Percentiles rank a stretch among this genome's conserved stretches.
Conservation (phyloP, 2,888 invertebrate species). For the Eledone cirrhosa region DNA sequence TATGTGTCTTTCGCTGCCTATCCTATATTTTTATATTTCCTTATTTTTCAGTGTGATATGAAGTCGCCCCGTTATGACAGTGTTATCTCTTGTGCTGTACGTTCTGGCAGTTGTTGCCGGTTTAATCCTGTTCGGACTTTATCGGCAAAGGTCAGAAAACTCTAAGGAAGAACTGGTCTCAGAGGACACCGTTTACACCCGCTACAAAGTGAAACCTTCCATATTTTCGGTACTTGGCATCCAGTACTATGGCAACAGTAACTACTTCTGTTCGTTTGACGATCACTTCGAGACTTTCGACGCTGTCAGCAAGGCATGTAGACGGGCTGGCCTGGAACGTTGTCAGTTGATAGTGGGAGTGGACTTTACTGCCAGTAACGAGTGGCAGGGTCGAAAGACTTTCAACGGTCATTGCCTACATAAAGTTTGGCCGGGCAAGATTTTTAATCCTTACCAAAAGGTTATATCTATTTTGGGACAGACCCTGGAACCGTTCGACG, state of each 20-base stretch:
- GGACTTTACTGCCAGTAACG: conserved; percentile 71
- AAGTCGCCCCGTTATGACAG: conserved; percentile 39
- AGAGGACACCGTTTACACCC: conserved; percentile 33
- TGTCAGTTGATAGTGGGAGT: conserved; percentile 70
- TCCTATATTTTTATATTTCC: conserved; percentile 29
- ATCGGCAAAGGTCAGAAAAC: conserved; percentile 43
- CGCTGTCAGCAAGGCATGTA: conserved; percentile 66
- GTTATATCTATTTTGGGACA: conserved; percentile 63
- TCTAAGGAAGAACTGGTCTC: conserved; percentile 33
- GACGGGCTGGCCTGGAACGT: conserved; percentile 67
- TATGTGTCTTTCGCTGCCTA: not conserved
- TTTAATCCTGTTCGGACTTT: conserved; percentile 54
- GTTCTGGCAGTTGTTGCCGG: conserved; percentile 54
- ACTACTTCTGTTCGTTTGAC: conserved; percentile 56
- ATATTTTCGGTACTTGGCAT: conserved; percentile 53
- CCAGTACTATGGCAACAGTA: conserved; percentile 31
- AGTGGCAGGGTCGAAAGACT: conserved; percentile 70
- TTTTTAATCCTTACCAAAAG: conserved; percentile 69
- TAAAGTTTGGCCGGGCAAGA: conserved; percentile 59
- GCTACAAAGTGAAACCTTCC: conserved; percentile 38
- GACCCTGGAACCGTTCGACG: conserved; percentile 61
- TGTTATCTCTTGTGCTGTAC: conserved; percentile 57
- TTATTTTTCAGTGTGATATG: conserved; percentile 17
- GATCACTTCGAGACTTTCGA: conserved; percentile 65
- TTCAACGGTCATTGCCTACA: conserved; percentile 68